Conservation (phyloP, 37 sponge, comb jelly and placozoan species). For the Agelas oroides region DNA sequence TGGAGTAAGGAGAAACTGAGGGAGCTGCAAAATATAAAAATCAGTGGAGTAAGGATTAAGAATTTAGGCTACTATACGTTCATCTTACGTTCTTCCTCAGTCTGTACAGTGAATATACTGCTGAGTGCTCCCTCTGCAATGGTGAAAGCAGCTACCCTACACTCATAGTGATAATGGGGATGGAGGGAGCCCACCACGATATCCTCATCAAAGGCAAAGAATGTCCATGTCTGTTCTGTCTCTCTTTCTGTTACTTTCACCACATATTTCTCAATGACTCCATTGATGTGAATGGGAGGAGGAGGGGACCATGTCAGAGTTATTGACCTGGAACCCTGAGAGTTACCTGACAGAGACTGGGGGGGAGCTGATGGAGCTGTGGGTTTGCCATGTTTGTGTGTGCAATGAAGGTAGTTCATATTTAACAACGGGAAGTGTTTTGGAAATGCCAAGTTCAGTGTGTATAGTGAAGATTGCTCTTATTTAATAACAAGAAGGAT, state of each 20-base stretch:
- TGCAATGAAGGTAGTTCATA: no score
- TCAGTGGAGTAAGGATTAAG: no score
- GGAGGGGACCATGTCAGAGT: slow-evolving; percentile 25
- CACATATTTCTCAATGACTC: slow-evolving; percentile 22
- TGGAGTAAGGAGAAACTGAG: no score
- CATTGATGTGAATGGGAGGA: slow-evolving; percentile 30
- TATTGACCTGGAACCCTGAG: slow-evolving; percentile 20
- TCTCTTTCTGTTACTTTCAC: slow-evolving; percentile 16
- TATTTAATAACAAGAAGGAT: no score
- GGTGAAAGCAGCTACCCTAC: background rate
- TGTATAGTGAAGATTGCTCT: no score
- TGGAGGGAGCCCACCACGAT: slow-evolving; percentile 4
- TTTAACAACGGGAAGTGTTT: no score
- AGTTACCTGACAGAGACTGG: background rate
- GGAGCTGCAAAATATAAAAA: no score
- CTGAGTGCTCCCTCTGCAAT: background rate
- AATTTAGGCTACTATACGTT: no score
- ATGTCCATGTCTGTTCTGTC: background rate
- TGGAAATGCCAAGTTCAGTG: no score
- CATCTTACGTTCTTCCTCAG: slow-evolving; percentile 41
- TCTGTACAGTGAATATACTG: slow-evolving; percentile 1
- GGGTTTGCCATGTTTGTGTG: no score
- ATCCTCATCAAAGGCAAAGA: background rate
- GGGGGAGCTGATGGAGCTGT: slow-evolving; percentile 32
- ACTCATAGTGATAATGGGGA: background rate